phyloP scores from a whole-genome alignment of 2,797 vertebrate genomes.

The Sphenodon punctatus region DNA sequence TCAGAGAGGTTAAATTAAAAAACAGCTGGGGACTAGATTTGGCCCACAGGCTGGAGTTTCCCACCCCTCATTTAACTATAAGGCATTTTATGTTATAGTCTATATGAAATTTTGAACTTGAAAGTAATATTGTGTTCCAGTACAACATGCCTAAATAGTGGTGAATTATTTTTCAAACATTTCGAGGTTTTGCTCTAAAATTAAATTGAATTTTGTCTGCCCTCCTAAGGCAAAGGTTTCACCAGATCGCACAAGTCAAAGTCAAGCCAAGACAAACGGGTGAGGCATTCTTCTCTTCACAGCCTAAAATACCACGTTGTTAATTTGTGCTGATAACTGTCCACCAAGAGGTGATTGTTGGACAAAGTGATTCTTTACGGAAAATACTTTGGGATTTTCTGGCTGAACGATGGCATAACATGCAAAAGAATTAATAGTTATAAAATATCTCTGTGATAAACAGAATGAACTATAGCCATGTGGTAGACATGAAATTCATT shows the following conservation, averaged over 20 bases:
- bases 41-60: no score
- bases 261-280: not conserved
- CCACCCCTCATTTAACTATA: no score
- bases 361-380: not conserved
- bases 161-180: not conserved
- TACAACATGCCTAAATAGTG: rapidly evolving
- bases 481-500: not conserved
- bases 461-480: not conserved
- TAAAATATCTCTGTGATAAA: not conserved
- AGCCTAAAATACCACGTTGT: not conserved
- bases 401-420: not conserved
- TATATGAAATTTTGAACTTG: no score
- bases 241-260: not conserved
- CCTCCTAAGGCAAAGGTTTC: not conserved
- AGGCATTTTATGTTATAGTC: no score
- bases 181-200: not conserved
- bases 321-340: not conserved
- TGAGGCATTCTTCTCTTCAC: not conserved
- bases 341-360: not conserved
- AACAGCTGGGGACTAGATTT: no score
- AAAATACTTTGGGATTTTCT: not conserved
- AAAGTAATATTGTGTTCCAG: not conserved
- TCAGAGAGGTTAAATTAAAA: no score
- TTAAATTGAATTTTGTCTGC: not conserved
- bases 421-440: not conserved